These are phyloP conservation scores for Colostygia pectinataria DNA, from an alignment of 2,888 invertebrate genomes.

Conservation along the genomic window DNA sequence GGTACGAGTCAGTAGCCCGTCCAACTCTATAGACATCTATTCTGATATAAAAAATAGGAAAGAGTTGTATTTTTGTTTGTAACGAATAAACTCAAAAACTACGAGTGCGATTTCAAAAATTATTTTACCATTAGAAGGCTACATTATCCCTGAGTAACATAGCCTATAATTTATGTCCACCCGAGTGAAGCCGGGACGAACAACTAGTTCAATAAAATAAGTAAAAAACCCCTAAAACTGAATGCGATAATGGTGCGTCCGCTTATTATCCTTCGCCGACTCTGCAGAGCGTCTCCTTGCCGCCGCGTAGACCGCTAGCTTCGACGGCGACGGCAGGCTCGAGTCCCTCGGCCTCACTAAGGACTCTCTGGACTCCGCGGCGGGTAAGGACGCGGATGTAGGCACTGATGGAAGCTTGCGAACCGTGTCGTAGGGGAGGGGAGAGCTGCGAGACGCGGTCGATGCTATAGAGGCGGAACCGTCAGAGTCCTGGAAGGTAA, in stretches of 20 bases:
- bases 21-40: too few relatives aligned
- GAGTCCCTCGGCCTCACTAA: slow-evolving; percentile 73
- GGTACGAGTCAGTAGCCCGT: too few relatives aligned
- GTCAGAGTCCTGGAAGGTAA: slow-evolving; percentile 65
- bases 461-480: slow-evolving; percentile 76
- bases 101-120: too few relatives aligned
- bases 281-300: slow-evolving; percentile 81
- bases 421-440: slow-evolving; percentile 72
- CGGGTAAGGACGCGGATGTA: slow-evolving; percentile 76
- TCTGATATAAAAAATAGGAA: too few relatives aligned
- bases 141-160: too few relatives aligned
- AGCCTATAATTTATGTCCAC: too few relatives aligned
- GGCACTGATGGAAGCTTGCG: slow-evolving; percentile 76
- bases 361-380: slow-evolving; percentile 78
- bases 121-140: too few relatives aligned
- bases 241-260: slow-evolving; percentile 88
- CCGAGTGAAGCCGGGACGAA: too few relatives aligned
- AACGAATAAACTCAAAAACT: too few relatives aligned
- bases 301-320: slow-evolving; percentile 83
- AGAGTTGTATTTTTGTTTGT: too few relatives aligned
- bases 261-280: slow-evolving; percentile 82
- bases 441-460: slow-evolving; percentile 70
- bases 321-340: slow-evolving; percentile 84
- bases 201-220: too few relatives aligned
- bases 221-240: slow-evolving; percentile 82